Conservation (phyloP, 1,140 invertebrate species). For the Solenopsis invicta region DNA sequence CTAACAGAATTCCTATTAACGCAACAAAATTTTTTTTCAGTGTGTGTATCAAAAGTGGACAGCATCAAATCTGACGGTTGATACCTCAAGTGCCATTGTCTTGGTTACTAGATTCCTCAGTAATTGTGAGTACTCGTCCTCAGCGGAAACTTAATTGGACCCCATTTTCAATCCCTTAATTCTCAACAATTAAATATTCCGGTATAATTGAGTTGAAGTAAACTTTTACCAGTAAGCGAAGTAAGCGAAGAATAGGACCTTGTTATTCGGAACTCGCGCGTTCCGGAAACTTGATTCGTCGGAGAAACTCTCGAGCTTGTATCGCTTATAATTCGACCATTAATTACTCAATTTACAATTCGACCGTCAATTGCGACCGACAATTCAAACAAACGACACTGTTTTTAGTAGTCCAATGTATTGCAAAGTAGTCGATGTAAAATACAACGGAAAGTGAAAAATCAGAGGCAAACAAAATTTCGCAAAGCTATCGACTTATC, state of each 20-base stretch:
- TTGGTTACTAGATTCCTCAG: neutral
- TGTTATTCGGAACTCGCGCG: neutral
- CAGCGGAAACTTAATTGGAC: conserved; percentile 11
- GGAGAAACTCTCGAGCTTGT: neutral
- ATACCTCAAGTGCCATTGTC: neutral
- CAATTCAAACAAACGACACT: neutral
- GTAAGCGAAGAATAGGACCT: neutral
- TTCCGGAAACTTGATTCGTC: conserved; percentile 6
- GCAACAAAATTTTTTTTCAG: too few relatives aligned
- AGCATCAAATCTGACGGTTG: neutral
- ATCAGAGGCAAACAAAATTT: neutral
- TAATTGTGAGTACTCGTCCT: neutral
- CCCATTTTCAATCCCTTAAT: conserved; percentile 9
- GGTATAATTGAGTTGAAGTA: conserved; percentile 17
- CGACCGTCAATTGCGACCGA: neutral
- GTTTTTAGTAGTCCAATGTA: neutral
- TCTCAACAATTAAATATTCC: conserved; percentile 25
- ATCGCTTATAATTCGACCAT: neutral
- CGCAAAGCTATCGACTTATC: neutral
- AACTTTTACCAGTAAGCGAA: conserved; percentile 6
- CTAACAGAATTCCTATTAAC: too few relatives aligned
- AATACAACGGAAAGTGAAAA: neutral
- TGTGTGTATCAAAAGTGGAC: neutral
- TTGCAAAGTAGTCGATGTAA: neutral
- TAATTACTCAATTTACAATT: neutral